These are phyloP conservation scores for Esox lucius DNA, from an alignment of 2,797 vertebrate genomes.

Conservation along the genomic window DNA sequence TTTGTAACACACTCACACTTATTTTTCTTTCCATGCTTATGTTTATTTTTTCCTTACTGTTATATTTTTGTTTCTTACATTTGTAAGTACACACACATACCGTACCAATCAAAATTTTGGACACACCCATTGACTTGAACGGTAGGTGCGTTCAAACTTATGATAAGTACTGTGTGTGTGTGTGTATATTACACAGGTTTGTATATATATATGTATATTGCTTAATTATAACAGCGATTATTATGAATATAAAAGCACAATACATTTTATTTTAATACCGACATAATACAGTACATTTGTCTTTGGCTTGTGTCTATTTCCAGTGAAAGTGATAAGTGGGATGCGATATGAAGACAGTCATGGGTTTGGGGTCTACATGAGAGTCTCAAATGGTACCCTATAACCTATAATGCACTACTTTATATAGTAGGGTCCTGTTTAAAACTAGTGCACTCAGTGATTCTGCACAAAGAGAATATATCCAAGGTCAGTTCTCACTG, in stretches of 20 bases:
- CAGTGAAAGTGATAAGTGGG: neutral
- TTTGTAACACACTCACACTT: neutral
- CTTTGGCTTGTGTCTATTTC: neutral
- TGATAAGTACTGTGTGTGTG: no score
- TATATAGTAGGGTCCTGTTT: neutral
- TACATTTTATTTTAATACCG: neutral
- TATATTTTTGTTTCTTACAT: no score
- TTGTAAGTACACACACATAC: neutral
- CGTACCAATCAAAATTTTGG: no score
- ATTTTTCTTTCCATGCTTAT: neutral
- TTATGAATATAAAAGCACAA: neutral
- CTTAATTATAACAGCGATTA: neutral
- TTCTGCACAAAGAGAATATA: conserved; percentile 9
- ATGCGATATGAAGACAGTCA: conserved; percentile 5
- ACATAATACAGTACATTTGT: neutral
- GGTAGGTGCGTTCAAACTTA: no score
- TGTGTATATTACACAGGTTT: no score
- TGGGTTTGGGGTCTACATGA: neutral
- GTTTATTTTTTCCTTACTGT: no score
- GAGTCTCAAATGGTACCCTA: neutral
- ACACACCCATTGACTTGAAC: no score
- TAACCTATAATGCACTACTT: neutral
- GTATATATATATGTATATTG: neutral
- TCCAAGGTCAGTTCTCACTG: neutral
- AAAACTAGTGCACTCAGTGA: neutral